Evolutionary conservation across 2,888 invertebrate genomes (phyloP).

Genomic region (Tinea trinotella): DNA sequence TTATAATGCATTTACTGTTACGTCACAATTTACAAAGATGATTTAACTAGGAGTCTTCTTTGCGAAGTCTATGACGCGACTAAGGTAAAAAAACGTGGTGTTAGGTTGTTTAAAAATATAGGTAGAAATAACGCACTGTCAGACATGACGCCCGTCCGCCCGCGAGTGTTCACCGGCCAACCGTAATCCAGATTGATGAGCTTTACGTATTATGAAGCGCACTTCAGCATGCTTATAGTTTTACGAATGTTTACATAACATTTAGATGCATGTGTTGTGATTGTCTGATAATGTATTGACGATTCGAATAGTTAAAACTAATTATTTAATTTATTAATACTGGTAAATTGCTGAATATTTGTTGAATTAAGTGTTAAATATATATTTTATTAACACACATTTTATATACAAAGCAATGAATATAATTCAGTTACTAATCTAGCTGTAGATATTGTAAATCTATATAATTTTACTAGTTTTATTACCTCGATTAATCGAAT

Average conservation of each 20-base stretch:
- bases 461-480: too few species aligned
- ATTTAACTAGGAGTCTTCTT: conserved; percentile 36
- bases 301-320: background rate
- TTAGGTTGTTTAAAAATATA: conserved; percentile 56
- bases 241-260: conserved; percentile 58
- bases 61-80: conserved; percentile 56
- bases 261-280: conserved; percentile 31
- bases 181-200: conserved; percentile 53
- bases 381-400: background rate
- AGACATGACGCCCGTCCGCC: conserved; percentile 48
- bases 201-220: conserved; percentile 36
- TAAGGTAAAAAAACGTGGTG: conserved; percentile 49
- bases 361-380: background rate
- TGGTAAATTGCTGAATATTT: too few species aligned
- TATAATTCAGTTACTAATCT: too few species aligned
- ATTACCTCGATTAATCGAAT: too few species aligned
- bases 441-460: too few species aligned
- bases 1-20: conserved; percentile 39
- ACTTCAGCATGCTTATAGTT: conserved; percentile 35
- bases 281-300: background rate
- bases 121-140: conserved; percentile 65
- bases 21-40: conserved; percentile 5
- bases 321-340: background rate
- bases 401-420: background rate
- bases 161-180: conserved; percentile 48